Base-by-base conservation (phyloP, 2,888 invertebrate species). In the Nysson spinosus region DNA sequence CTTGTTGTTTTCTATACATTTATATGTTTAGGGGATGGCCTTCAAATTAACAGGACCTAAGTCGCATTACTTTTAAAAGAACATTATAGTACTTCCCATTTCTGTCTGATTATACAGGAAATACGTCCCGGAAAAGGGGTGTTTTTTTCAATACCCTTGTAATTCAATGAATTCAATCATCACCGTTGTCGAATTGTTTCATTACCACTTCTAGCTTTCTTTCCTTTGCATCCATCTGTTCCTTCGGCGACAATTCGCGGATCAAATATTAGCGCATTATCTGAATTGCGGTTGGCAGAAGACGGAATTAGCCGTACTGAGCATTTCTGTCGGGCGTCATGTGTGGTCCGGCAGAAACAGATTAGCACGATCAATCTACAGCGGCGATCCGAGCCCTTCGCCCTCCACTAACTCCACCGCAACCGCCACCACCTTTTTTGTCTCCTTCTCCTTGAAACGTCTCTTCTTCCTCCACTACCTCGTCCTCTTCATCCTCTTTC, bases 321-420 rank as follows among this genome's bases (percentile, higher is more conserved):
- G 73, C 62, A 65, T 68, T 60, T 51, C 64, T 39, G 34, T 49
- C 63, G 42, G 43, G 40, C 74, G 68, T 64, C 62, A 67, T 69
- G 80, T 81, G 82, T 77, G 82, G 81, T 80, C 81, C 63, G 73
- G 67, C 71, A 77, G 75, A 69, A 78, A 81, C 72, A 78, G 81
- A 82, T 81, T 80, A 76, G 76, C 66, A 66, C 72, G 77, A 82
- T 82, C 78, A 81, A 82, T 82, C 81, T 77, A 71, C 68, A 12
- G 44, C 49, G 51, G 39, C 58, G 62, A 73, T 65, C 74, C 69
- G 51, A 57, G 17, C 51, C 42, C 61, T 14, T 39, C 39, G 52
- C 52, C 46, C 51, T 46, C 47, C 47, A 30, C 44, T 46, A 32
- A 11, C 26, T 42, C 47, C 49, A 34, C 51, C 22, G 49, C 46